Evolutionary conservation across 2,888 invertebrate species (phyloP), one percentile per base, ranked within the genome.

Genomic region (Pseudococcus viburni): DNA sequence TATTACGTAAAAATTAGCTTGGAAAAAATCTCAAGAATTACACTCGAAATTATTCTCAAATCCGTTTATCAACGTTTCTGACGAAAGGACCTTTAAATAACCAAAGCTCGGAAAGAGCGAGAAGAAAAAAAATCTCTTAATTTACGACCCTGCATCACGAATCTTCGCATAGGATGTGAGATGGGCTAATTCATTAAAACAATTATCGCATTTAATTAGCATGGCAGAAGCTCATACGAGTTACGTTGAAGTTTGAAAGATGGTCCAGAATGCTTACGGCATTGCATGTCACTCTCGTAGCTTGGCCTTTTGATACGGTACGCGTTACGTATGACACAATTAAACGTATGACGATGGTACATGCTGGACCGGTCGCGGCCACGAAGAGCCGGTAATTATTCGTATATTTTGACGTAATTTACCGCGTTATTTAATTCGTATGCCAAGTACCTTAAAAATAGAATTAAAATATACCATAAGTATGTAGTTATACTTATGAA

Each of bases 371-470:
- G 59, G 59, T n/a, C 59, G 59, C 59, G 22, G 42, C 42, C 42
- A 64, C 64, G 22, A 64, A 64, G 64, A 73, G 73, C 73, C 73
- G 73, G 33, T 73, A 73, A 73, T 73, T 73, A 73, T 73, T 73
- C 73, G 73, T 73, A 33, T 33, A 73, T 73, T 73, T 73, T 73
- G 73, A 73, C 73, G 73, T 73, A 73, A 73, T 73, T 73, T 73
- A 73, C 33, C 73, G 73, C 73, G 73, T 73, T 73, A 73, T 73
- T 73, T 33, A 73, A 73, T 73, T 73, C 73, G 33, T 73, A 73
- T 73, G 73, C 73, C 73, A 73, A 73, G 73, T 73, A 73, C 73
- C 73, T 73, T 73, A 73, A 73, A 73, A 73, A 73, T 73, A 73
- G 73, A 73, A 26, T 73, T 68, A 68, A 68, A 33, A 68, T 51